phyloP scores from a whole-genome alignment of 2,888 invertebrate genomes.

The Limnephilus auricula region DNA sequence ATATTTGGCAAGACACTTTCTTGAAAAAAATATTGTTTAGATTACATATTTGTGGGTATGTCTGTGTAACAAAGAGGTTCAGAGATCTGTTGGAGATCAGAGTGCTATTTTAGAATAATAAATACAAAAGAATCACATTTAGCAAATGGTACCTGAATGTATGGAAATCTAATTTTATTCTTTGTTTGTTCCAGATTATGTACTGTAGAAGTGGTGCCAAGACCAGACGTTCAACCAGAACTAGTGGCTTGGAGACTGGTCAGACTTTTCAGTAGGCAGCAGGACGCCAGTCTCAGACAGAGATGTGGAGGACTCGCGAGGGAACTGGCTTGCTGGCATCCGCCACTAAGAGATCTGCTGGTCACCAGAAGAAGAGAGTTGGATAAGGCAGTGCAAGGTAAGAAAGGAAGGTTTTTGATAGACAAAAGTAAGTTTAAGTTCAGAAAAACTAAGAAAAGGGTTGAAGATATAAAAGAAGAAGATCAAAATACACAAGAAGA shows the following conservation, averaged over 20 bases:
- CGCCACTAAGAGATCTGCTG: slow-evolving; percentile 82
- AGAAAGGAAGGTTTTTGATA: neutral
- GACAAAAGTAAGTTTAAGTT: too few relatives aligned
- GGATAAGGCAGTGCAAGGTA: slow-evolving; percentile 91
- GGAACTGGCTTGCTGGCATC: slow-evolving; percentile 80
- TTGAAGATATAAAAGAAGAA: too few relatives aligned
- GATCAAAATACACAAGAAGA: too few relatives aligned
- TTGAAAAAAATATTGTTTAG: too few relatives aligned
- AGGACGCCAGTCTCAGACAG: slow-evolving; percentile 80
- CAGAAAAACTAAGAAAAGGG: too few relatives aligned
- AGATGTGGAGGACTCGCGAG: slow-evolving; percentile 80
- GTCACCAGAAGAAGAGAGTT: slow-evolving; percentile 84
- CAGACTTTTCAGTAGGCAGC: slow-evolving; percentile 79
- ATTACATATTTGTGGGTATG: too few relatives aligned
- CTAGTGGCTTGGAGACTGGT: slow-evolving; percentile 92
- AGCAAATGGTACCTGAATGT: neutral
- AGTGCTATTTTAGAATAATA: too few relatives aligned
- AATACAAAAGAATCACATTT: too few relatives aligned
- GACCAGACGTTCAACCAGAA: slow-evolving; percentile 85
- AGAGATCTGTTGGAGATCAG: too few relatives aligned
- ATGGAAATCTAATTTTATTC: neutral
- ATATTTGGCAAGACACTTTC: too few relatives aligned
- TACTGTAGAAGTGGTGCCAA: slow-evolving; percentile 77
- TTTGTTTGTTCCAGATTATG: slow-evolving; percentile 70
- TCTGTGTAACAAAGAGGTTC: too few relatives aligned